Evolutionary conservation across 2,888 invertebrate species (phyloP).

Genomic region (Machimus atricapillus): DNA sequence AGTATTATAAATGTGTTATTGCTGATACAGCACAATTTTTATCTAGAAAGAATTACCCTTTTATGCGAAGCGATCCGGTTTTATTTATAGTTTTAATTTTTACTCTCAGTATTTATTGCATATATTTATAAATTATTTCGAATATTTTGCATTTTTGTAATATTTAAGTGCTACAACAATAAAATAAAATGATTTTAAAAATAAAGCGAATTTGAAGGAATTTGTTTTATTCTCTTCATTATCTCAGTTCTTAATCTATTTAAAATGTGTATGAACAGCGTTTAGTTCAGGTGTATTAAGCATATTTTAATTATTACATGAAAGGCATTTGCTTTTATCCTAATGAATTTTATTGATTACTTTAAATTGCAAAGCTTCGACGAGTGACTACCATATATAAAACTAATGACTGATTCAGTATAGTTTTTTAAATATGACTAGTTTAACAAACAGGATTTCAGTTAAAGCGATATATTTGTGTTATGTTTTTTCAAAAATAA

Average conservation of each 20-base stretch:
- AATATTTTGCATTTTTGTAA: constrained; percentile 21
- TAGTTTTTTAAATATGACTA: neutral
- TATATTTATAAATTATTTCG: neutral
- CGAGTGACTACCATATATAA: neutral
- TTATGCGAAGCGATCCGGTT: constrained; percentile 2
- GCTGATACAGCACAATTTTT: constrained; percentile 26
- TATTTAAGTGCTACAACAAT: constrained; percentile 18
- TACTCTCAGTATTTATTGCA: constrained; percentile 1
- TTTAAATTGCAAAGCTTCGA: neutral
- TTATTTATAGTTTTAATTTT: neutral
- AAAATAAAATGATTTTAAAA: neutral
- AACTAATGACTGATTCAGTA: neutral
- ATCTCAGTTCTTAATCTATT: neutral
- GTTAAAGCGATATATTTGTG: neutral
- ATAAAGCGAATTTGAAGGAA: neutral
- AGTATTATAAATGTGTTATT: constrained; percentile 32
- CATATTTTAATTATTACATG: neutral
- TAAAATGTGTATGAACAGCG: neutral
- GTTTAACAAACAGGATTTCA: neutral
- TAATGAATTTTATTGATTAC: neutral
- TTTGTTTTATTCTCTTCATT: neutral
- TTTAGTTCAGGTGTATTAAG: neutral
- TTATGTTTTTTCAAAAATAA: neutral
- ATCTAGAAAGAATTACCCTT: neutral
- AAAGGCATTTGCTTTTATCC: neutral